These are phyloP conservation scores for Euproctis similis DNA, from an alignment of 2,888 invertebrate genomes.

Conservation along the genomic window DNA sequence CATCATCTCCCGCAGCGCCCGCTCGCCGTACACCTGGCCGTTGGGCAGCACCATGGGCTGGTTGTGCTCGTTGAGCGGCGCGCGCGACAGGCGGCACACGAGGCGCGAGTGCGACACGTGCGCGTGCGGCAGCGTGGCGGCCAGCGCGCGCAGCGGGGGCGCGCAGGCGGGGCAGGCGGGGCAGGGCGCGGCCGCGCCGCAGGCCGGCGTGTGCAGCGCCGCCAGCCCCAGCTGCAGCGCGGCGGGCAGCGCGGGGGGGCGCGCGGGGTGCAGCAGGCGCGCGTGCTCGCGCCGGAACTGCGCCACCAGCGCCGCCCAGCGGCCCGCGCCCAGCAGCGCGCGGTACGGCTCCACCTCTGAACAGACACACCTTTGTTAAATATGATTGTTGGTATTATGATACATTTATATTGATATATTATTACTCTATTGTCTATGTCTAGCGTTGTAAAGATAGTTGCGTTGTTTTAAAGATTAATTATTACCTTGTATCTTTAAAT, in stretches of 20 bases:
- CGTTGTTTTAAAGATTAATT: too few relatives aligned
- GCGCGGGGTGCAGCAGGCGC: conserved; percentile 93
- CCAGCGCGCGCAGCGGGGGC: conserved; percentile 89
- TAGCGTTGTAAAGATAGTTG: too few relatives aligned
- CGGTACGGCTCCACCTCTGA: conserved; percentile 83
- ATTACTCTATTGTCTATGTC: too few relatives aligned
- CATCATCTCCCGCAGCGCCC: conserved; percentile 95
- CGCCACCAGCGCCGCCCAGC: conserved; percentile 89
- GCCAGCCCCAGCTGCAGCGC: conserved; percentile 94
- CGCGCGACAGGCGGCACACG: conserved; percentile 92
- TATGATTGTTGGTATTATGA: too few relatives aligned
- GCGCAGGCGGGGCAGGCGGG: conserved; percentile 95
- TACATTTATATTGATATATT: too few relatives aligned
- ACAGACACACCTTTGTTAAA: too few relatives aligned
- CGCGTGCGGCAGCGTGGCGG: conserved; percentile 91
- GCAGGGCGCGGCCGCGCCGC: conserved; percentile 64
- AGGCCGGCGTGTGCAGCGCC: conserved; percentile 93
- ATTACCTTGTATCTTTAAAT: too few relatives aligned
- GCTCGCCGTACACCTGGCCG: conserved; percentile 96
- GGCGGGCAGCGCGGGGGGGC: conserved; percentile 93
- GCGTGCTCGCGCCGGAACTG: conserved; percentile 97
- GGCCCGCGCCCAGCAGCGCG: conserved; percentile 77
- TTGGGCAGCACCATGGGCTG: conserved; percentile 99
- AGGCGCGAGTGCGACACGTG: conserved; percentile 97
- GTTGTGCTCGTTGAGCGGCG: conserved; percentile 97